These are phyloP conservation scores for Scotopteryx bipunctaria DNA, from an alignment of 2,888 invertebrate genomes.

Conservation along the genomic window DNA sequence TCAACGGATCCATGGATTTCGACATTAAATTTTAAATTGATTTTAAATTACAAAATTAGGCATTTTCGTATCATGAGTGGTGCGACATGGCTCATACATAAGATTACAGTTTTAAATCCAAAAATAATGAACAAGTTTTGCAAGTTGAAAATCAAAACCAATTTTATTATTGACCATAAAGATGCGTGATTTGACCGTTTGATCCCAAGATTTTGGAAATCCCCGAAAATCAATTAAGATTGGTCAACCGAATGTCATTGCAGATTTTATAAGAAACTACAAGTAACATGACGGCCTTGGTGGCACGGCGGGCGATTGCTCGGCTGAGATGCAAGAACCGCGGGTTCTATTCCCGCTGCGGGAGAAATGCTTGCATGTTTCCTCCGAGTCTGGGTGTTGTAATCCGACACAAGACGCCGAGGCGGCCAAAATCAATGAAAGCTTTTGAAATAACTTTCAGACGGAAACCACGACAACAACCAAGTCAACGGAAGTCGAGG, in stretches of 20 bases:
- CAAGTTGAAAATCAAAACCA: background rate
- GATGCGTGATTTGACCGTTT: background rate
- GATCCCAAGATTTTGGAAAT: background rate
- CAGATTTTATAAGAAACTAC: no score
- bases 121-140: background rate
- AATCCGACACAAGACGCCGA: no score
- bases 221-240: background rate
- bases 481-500: slow-evolving; percentile 49
- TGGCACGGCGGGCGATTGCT: no score
- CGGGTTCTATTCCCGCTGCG: no score
- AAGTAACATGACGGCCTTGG: no score
- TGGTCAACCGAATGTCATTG: background rate
- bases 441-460: slow-evolving; percentile 45
- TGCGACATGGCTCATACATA: background rate
- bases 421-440: background rate
- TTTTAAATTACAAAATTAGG: no score
- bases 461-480: slow-evolving; percentile 50
- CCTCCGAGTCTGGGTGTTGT: no score
- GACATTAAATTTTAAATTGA: no score
- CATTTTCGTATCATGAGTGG: no score
- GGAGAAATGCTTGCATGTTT: no score
- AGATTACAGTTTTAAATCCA: background rate
- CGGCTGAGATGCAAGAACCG: no score
- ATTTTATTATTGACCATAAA: background rate
- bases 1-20: no score